Conservation (phyloP, 1,140 invertebrate species). For the Hirudo medicinalis region DNA sequence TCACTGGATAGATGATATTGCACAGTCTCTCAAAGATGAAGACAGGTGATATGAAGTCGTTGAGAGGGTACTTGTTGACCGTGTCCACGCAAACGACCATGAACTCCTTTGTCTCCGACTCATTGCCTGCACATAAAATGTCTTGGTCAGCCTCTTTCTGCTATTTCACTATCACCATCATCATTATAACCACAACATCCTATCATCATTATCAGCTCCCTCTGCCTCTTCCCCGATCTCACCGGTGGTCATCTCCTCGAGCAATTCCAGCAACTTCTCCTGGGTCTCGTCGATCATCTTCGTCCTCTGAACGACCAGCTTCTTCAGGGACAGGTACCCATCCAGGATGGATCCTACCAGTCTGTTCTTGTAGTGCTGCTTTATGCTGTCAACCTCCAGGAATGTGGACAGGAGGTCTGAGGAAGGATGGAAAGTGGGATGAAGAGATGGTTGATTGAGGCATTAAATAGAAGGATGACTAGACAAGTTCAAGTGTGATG, state of each 20-base stretch:
- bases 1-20: constrained; percentile 80
- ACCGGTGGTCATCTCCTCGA: constrained; percentile 92
- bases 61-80: constrained; percentile 74
- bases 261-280: constrained; percentile 77
- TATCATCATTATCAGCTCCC: neutral
- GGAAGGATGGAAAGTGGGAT: constrained; percentile 50
- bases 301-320: constrained; percentile 83
- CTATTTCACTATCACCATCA: too few species aligned
- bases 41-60: constrained; percentile 86
- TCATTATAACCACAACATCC: too few species aligned
- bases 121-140: constrained; percentile 1
- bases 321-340: constrained; percentile 76
- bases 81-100: constrained; percentile 95
- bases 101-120: constrained; percentile 50
- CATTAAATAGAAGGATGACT: constrained; percentile 1
- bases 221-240: neutral
- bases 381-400: constrained; percentile 52
- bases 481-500: neutral
- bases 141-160: too few species aligned
- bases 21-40: constrained; percentile 89
- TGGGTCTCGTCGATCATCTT: constrained; percentile 90
- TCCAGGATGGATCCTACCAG: constrained; percentile 77
- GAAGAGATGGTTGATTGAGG: neutral
- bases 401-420: constrained; percentile 72
- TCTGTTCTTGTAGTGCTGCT: constrained; percentile 74